phyloP scores from a whole-genome alignment of 2,888 invertebrate species.

The Leuctra nigra region DNA sequence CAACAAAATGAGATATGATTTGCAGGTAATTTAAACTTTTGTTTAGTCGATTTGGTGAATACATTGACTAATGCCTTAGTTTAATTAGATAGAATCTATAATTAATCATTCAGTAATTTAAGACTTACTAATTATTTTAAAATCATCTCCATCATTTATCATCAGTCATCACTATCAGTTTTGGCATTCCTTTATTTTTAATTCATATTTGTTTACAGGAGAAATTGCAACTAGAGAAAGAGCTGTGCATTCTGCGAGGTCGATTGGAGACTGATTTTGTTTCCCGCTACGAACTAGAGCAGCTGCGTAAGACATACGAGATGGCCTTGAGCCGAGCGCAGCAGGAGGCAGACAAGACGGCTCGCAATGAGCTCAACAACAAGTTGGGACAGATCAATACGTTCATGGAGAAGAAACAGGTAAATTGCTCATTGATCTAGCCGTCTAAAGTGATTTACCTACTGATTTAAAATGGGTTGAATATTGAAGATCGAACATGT shows the following conservation, averaged over 20 bases:
- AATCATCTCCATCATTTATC: no score
- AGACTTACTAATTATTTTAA: no score
- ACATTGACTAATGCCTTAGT: no score
- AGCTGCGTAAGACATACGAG: constrained; percentile 28
- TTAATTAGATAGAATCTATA: no score
- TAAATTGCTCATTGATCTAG: background rate
- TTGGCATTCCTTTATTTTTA: no score
- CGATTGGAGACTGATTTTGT: constrained; percentile 32
- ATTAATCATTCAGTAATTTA: no score
- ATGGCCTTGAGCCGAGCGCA: constrained; percentile 26
- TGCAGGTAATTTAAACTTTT: constrained; percentile 30
- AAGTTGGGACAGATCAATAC: constrained; percentile 20
- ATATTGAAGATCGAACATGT: no score
- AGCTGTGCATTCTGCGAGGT: constrained; percentile 29
- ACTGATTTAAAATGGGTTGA: no score
- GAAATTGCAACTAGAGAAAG: constrained; percentile 32
- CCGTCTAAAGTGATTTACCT: no score
- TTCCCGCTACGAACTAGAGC: constrained; percentile 31
- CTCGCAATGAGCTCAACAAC: constrained; percentile 30
- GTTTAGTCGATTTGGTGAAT: background rate
- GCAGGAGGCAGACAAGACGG: constrained; percentile 31
- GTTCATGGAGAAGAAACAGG: constrained; percentile 25
- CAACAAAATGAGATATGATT: constrained; percentile 29
- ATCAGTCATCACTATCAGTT: no score
- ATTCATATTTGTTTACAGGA: constrained; percentile 28